These are phyloP conservation scores for Mormyrus lacerda DNA, from an alignment of 2,113 vertebrate genomes.

Conservation along the genomic window DNA sequence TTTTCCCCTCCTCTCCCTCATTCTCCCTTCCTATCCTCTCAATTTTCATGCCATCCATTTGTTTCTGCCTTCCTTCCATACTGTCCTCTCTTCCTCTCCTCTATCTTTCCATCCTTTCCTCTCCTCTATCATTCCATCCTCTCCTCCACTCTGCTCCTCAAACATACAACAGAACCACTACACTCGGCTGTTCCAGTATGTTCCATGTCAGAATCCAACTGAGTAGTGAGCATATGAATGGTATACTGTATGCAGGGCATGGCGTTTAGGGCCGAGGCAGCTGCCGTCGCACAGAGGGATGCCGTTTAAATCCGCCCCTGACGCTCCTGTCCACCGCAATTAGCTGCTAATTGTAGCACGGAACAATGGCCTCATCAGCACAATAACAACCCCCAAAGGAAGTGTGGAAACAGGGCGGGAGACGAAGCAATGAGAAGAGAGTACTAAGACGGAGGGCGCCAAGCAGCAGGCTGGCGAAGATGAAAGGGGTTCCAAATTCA, in stretches of 20 bases:
- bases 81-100: not conserved
- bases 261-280: not conserved
- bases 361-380: constrained; percentile 15
- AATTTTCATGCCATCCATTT: not conserved
- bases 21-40: not conserved
- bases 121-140: not conserved
- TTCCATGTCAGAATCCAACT: not conserved
- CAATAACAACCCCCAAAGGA: not conserved
- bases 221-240: not conserved
- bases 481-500: not conserved
- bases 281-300: not conserved
- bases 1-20: not conserved
- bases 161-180: not conserved
- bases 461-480: not conserved
- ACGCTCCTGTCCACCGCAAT: not conserved
- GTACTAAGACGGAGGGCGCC: not conserved
- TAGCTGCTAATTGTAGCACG: not conserved
- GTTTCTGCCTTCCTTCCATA: not conserved
- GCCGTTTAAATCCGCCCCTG: not conserved
- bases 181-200: not conserved
- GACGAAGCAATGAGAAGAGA: not conserved
- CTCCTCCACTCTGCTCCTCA: not conserved
- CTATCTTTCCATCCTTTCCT: not conserved
- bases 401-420: not conserved
- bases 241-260: not conserved